Conservation (phyloP, 1,140 invertebrate genomes). For the Drosophila oshimai region DNA sequence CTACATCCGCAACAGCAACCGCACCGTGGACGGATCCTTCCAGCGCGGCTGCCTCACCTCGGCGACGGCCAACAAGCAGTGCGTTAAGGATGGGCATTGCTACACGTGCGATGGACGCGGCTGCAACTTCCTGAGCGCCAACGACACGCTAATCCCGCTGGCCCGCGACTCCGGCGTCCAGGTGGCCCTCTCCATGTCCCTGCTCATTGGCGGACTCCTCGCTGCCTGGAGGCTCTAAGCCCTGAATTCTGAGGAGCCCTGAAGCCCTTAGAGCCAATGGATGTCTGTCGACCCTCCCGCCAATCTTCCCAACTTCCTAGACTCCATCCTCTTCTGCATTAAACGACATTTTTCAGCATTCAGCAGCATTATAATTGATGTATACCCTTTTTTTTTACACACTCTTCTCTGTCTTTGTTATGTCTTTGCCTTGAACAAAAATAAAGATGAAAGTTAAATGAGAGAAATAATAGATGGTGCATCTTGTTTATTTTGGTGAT, state of each 20-base stretch:
- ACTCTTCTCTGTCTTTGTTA: neutral
- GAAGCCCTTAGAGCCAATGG: neutral
- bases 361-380: neutral
- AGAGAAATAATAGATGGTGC: neutral
- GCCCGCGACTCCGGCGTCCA: slow-evolving; percentile 60
- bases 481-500: neutral
- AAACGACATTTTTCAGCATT: neutral
- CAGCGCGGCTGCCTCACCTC: slow-evolving; percentile 71
- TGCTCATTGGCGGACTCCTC: slow-evolving; percentile 37
- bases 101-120: slow-evolving; percentile 67
- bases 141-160: slow-evolving; percentile 53
- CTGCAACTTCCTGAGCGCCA: slow-evolving; percentile 62
- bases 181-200: slow-evolving; percentile 19
- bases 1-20: slow-evolving; percentile 67
- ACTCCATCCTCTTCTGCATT: neutral
- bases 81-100: slow-evolving; percentile 58
- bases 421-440: slow-evolving; percentile 4
- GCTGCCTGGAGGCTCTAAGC: slow-evolving; percentile 22
- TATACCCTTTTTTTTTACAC: neutral
- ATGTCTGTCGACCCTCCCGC: neutral
- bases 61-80: slow-evolving; percentile 62
- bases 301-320: neutral
- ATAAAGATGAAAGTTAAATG: slow-evolving; percentile 11
- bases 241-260: too few relatives aligned
- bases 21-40: slow-evolving; percentile 54